phyloP scores from a whole-genome alignment of 2,888 invertebrate genomes.

The Dryobotodes eremita region DNA sequence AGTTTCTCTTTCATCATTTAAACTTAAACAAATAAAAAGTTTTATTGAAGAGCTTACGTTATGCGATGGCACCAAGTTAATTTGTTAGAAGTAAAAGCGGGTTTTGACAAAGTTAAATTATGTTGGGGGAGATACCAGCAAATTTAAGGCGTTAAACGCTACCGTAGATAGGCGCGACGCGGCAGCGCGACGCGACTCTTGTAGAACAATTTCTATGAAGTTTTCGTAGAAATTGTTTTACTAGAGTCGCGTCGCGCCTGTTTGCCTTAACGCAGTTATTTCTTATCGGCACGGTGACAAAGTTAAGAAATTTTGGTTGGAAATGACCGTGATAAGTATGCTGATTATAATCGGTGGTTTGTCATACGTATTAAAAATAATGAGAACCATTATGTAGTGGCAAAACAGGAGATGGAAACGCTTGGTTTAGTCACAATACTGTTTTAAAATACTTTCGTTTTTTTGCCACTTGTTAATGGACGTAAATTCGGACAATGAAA shows the following conservation, averaged over 20 bases:
- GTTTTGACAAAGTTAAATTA: constrained; percentile 71
- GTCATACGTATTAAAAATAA: too few species aligned
- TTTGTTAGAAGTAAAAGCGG: constrained; percentile 65
- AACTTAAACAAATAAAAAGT: constrained; percentile 68
- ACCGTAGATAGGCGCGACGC: too few species aligned
- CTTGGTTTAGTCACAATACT: neutral
- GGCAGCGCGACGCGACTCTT: too few species aligned
- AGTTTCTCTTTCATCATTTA: constrained; percentile 20
- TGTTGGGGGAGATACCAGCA: constrained; percentile 56
- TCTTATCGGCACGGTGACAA: constrained; percentile 41
- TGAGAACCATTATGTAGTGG: too few species aligned
- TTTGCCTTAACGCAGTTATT: constrained; percentile 41
- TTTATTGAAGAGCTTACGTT: constrained; percentile 67
- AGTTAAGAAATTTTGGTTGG: constrained; percentile 34
- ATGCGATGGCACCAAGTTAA: constrained; percentile 56
- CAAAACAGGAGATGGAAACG: too few species aligned
- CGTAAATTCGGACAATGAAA: neutral
- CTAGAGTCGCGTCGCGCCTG: too few species aligned
- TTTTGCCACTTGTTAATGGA: neutral
- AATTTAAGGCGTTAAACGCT: constrained; percentile 44
- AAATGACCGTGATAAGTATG: constrained; percentile 21
- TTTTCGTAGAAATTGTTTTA: too few species aligned
- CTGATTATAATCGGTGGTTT: neutral
- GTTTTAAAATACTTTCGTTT: neutral
- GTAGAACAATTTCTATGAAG: too few species aligned